Base-by-base conservation (phyloP, 2,888 invertebrate species). In the Rhaphigaster nebulosa region DNA sequence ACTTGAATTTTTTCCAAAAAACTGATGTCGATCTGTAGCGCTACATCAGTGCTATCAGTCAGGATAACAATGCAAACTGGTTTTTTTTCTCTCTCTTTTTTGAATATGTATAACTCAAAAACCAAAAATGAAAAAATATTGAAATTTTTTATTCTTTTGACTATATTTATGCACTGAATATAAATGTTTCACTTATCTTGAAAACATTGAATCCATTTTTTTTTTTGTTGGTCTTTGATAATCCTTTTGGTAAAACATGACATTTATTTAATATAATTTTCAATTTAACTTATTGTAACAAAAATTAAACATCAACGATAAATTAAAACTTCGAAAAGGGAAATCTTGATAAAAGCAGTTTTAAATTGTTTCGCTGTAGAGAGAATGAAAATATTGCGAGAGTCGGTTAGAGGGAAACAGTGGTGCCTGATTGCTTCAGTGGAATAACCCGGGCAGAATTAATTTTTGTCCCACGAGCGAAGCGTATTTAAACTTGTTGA, bases 401-500 rank as follows among this genome's bases (percentile, higher is more conserved):
- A 65, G 65, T 34, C 29, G 65, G 29, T 65, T 65, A 65, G 65
- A 65, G 65, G n/a, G 65, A 65, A 65, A 65, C 65, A 65, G 65
- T 15, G 20, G 29, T 29, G 65, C 12, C 65, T 65, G 65, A 65
- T 65, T 65, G 65, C 65, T 65, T 65, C 65, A 65, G 65, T 65
- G 29, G 65, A 65, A 65, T 65, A 65, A 65, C 65, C 80, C 41
- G 41, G 41, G 41, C 80, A 38, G 80, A 26, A 80, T 41, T 80
- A 45, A 80, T 80, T 80, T 80, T 80, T 45, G 80, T 80, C 41
- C 80, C 41, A 80, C 41, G 38, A 38, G 80, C 41, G 41, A 80
- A 80, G 41, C 80, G 80, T 45, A 41, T 80, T 80, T 45, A 80
- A 80, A 45, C 80, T 80, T 38, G 41, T 38, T 80, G 41, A 80